These are phyloP conservation scores for Crotalus helleri DNA, from an alignment of 2,113 vertebrate species.

Conservation along the genomic window DNA sequence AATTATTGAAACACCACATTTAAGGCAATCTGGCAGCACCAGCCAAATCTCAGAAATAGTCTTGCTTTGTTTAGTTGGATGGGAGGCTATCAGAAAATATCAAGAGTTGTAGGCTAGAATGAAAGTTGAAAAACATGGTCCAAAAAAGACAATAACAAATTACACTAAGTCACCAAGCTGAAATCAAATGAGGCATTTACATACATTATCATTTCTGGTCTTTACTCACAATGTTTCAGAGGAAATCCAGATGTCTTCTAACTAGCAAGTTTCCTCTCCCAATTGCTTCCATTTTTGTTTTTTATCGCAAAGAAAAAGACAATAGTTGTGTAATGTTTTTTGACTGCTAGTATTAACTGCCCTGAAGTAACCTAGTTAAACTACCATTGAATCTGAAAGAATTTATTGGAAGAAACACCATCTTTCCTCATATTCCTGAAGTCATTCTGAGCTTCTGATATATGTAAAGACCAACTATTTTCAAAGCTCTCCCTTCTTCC, in stretches of 20 bases:
- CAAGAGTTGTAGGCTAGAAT: background rate
- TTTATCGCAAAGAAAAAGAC: background rate
- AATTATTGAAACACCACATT: background rate
- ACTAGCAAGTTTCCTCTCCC: background rate
- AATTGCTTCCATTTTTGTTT: background rate
- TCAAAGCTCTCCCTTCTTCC: background rate
- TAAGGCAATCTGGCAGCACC: background rate
- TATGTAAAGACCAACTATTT: background rate
- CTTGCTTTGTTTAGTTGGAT: background rate
- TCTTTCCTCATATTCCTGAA: background rate
- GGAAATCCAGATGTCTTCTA: background rate
- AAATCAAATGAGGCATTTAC: background rate
- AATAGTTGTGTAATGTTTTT: background rate
- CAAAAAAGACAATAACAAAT: background rate
- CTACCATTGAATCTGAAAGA: background rate
- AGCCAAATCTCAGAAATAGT: background rate
- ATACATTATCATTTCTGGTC: background rate
- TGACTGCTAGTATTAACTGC: background rate
- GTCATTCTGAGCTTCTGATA: background rate
- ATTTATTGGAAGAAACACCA: background rate
- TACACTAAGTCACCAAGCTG: background rate
- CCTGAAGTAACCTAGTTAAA: background rate
- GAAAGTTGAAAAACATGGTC: background rate
- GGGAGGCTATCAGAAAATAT: background rate
- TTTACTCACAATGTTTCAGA: background rate